Evolutionary conservation across 2,888 invertebrate genomes (phyloP).

Genomic region (Tyria jacobaeae): DNA sequence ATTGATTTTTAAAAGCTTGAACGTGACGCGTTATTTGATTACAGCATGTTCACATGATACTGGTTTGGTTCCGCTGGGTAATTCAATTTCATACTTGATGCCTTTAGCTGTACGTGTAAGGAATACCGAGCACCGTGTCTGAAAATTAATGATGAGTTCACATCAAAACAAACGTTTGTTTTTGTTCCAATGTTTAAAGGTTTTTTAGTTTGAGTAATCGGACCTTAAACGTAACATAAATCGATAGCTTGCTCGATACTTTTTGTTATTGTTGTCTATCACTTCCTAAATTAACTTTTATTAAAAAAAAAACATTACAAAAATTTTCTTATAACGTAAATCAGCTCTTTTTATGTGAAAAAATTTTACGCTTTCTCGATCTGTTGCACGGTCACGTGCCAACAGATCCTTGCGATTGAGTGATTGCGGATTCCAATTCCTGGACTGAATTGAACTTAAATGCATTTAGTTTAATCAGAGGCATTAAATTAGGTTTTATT

Average conservation of each 20-base stretch:
- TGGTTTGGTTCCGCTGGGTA: constrained; percentile 67
- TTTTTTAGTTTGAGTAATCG: background rate
- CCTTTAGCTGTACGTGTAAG: constrained; percentile 69
- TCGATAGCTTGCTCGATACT: no score
- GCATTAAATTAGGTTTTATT: no score
- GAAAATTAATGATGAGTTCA: constrained; percentile 70
- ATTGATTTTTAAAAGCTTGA: constrained; percentile 65
- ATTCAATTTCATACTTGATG: constrained; percentile 71
- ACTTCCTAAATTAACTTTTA: background rate
- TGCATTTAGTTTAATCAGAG: no score
- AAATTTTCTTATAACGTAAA: background rate
- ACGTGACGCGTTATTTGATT: constrained; percentile 69
- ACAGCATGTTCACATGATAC: constrained; percentile 66
- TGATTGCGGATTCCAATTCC: background rate
- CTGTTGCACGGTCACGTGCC: background rate
- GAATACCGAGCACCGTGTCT: constrained; percentile 72
- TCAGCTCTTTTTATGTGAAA: background rate
- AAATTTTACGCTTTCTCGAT: background rate
- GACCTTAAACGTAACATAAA: no score
- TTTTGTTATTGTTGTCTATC: background rate
- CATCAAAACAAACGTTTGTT: constrained; percentile 69
- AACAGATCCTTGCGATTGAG: background rate
- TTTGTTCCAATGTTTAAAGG: constrained; percentile 54
- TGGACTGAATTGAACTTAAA: no score
- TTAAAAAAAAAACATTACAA: background rate